Conservation (phyloP, 2,797 vertebrate genomes). For the Helicolenus hilgendorfi region DNA sequence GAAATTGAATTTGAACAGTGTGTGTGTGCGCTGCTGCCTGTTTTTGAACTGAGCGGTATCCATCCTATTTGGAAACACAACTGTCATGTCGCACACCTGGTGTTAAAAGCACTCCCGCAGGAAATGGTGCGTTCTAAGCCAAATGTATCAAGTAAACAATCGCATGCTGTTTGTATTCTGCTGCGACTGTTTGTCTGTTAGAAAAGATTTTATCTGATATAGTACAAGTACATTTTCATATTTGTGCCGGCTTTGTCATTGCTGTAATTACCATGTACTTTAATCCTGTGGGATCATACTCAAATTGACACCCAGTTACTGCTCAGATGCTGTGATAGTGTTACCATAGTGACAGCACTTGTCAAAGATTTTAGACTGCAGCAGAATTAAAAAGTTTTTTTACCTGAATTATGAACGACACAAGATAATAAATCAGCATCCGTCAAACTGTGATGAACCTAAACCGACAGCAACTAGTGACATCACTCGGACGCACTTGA, state of each 20-base stretch:
- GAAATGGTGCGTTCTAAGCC: not conserved
- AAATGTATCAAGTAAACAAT: conserved; percentile 26
- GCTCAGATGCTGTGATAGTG: not conserved
- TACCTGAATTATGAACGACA: not conserved
- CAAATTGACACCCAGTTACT: not conserved
- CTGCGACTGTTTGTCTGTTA: not conserved
- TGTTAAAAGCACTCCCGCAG: conserved; percentile 42
- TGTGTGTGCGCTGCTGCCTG: conserved; percentile 20
- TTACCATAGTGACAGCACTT: conserved; percentile 8
- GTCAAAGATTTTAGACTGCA: not conserved
- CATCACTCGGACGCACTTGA: conserved; percentile 7
- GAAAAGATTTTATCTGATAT: not conserved
- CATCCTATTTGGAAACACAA: conserved; percentile 40
- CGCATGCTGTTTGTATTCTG: not conserved
- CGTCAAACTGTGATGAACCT: not conserved
- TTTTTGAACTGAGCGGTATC: conserved; percentile 41
- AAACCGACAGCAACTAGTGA: not conserved
- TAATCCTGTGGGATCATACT: not conserved
- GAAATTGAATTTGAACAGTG: conserved; percentile 65
- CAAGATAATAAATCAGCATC: not conserved
- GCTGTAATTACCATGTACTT: not conserved
- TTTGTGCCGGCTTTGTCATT: not conserved
- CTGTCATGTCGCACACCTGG: conserved; percentile 57
- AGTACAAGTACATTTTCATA: not conserved
- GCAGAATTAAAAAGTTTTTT: not conserved